Base-by-base conservation (phyloP, 2,797 vertebrate species). In the Eurystomus glaucurus region DNA sequence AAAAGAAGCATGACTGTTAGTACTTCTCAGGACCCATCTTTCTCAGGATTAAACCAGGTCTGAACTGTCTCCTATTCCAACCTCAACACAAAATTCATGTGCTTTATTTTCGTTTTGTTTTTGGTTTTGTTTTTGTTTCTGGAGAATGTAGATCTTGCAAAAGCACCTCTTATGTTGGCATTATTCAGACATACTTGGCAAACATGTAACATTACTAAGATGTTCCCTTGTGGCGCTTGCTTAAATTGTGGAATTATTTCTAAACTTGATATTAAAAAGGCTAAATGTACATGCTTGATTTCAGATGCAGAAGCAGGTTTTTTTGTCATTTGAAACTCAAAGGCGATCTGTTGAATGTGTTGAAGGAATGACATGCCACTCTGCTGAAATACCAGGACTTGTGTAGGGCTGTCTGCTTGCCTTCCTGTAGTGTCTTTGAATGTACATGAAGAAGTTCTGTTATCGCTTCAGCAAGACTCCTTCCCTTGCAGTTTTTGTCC, bases 1-100 rank as follows among this genome's bases (percentile, higher is more conserved):
- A 99, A 99, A 99, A 99, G 99, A 99, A 99, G 99, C 99, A 99
- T 99, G 99, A 99, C 99, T 99, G 99, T 99, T 99, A 99, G 99
- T 99, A 99, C 99, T 99, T 99, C 99, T 99, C 99, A 99, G 99
- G 99, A 99, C 98, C 99, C 99, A 99, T 99, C 99, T 99, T 99
- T 99, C 99, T 99, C 99, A 99, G 99, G 99, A 99, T 99, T 99
- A 99, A 99, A 99, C 99, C 99, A 99, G 99, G 99, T 99, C 99
- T 99, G 99, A 99, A 99, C 99, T 99, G 99, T 99, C 99, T 99
- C 99, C 99, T 99, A 98, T 98, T 99, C 98, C 98, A 98, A 98
- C 98, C 98, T 99, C 98, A 98, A 99, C 98, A 98, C 99, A 98
- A 98, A 98, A 98, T 98, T 98, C 98, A 98, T 98, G 97, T 98